Conservation (phyloP, 2,888 invertebrate genomes). For the Andrena chrysosceles region DNA sequence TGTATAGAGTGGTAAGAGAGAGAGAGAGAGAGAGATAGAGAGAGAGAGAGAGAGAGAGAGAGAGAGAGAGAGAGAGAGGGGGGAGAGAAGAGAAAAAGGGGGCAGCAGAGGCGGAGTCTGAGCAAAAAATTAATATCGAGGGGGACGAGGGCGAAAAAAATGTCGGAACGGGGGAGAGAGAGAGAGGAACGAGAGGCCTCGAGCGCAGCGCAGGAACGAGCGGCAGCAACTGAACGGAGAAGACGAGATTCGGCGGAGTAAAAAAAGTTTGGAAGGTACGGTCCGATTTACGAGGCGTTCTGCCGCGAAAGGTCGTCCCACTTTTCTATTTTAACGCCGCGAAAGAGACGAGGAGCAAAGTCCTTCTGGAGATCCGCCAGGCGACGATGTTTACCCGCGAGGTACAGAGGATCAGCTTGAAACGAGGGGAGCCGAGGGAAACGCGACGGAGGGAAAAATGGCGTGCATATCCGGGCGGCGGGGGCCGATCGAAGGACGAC, state of each 20-base stretch:
- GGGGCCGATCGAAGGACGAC: constrained; percentile 48
- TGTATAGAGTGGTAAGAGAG: not conserved
- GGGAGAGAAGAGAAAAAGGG: constrained; percentile 48
- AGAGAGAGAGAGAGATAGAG: not conserved
- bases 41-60: not conserved
- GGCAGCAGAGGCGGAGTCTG: constrained; percentile 59
- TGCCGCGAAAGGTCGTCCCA: constrained; percentile 74
- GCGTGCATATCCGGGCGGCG: constrained; percentile 1
- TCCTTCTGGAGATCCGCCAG: constrained; percentile 79
- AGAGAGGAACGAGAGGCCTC: not conserved
- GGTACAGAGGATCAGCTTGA: constrained; percentile 39
- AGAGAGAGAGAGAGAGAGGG: not conserved
- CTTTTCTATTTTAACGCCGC: constrained; percentile 79
- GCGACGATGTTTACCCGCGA: constrained; percentile 73
- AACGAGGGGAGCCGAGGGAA: constrained; percentile 27
- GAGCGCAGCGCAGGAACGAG: not conserved
- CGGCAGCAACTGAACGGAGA: not conserved
- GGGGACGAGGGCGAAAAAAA: constrained; percentile 60
- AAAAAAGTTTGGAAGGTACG: constrained; percentile 41
- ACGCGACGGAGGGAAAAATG: constrained; percentile 8
- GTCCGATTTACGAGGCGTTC: constrained; percentile 48
- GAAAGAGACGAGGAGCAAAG: constrained; percentile 74
- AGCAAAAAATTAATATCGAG: constrained; percentile 59
- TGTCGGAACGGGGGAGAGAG: constrained; percentile 36
- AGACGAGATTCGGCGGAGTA: constrained; percentile 1